Percentiles rank a stretch among this genome's conserved stretches.
phyloP scores from a whole-genome alignment of 2,888 invertebrate species.

The Micropterix aruncella region DNA sequence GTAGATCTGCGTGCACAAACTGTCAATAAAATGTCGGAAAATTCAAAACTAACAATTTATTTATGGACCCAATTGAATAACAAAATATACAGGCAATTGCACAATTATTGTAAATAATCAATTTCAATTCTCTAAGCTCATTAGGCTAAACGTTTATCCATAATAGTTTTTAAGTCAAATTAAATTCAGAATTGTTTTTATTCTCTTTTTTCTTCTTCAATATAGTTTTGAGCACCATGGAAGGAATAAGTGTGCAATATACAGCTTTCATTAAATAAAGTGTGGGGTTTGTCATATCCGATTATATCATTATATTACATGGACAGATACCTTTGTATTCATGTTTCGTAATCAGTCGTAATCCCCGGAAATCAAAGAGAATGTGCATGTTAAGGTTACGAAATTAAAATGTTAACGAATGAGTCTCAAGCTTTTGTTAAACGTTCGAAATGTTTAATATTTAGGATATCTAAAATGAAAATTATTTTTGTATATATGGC shows the following conservation, averaged over 20 bases:
- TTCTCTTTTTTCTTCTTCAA: too few species aligned
- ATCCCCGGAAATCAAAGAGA: not conserved
- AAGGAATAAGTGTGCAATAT: conserved; percentile 48
- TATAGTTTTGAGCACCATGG: conserved; percentile 46
- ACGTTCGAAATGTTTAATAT: too few species aligned
- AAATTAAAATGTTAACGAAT: too few species aligned
- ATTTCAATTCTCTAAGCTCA: not conserved
- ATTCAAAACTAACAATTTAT: not conserved
- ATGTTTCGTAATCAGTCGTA: conserved; percentile 1
- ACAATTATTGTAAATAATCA: not conserved
- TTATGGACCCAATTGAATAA: not conserved
- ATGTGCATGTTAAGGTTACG: not conserved
- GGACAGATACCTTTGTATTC: conserved; percentile 4
- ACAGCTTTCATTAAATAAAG: not conserved
- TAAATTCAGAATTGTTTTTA: too few species aligned
- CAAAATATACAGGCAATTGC: not conserved
- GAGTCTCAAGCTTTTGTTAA: too few species aligned
- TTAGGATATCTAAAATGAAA: too few species aligned
- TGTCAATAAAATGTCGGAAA: not conserved
- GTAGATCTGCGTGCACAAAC: too few species aligned
- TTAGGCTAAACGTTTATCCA: too few species aligned
- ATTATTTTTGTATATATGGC: too few species aligned
- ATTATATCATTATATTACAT: conserved; percentile 4
- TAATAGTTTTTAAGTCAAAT: too few species aligned
- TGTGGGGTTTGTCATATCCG: conserved; percentile 1